Base-by-base conservation (phyloP, 2,113 vertebrate species). In the Psettodes erumei region DNA sequence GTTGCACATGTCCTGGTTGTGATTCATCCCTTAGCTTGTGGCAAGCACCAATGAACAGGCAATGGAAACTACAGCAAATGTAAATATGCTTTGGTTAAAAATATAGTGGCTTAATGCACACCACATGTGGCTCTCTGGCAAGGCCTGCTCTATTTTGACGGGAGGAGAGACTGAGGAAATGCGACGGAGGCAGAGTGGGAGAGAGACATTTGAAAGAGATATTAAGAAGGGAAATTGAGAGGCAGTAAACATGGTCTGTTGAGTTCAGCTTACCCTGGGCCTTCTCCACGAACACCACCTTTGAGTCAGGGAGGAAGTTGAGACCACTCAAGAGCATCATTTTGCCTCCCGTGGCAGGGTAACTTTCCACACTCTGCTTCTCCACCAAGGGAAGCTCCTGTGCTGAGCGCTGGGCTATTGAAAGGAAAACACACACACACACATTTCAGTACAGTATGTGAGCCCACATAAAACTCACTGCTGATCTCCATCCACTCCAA, bases 241-340 rank as follows among this genome's bases (percentile, higher is more conserved):
- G 59, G 54, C 54, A 27, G 71, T 75, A 79, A 85, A 80, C 50
- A 83, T 25, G 35, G 71, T 62, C 8, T 35, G 42, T 64, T 50
- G 71, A 53, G 19, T 64, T 37, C 30, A 60, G 70, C 92, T 88
- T 93, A 99, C 98, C 98, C 94, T 98, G 97, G 0, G 96, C 97
- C 90, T 98, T 99, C 92, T 99, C 98, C 93, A 99, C 96, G 27
- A 99, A 99, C 90, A 99, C 93, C 91, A 99, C 98, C 91, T 98
- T 99, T 76, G 98, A 98, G 86, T 98, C 98, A 16, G 96, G 96
- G 68, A 96, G 95, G 81, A 99, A 99, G 92, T 99, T 99, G 83
- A 98, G 98, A 42, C 98, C 98, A 0, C 91, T 95, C 71, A 99
- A 90, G 28, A 99, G 83, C 94, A 99, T 97, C 94, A 95, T 96